These are phyloP conservation scores for Cottus gobio DNA, from an alignment of 2,113 vertebrate genomes.

Conservation along the genomic window DNA sequence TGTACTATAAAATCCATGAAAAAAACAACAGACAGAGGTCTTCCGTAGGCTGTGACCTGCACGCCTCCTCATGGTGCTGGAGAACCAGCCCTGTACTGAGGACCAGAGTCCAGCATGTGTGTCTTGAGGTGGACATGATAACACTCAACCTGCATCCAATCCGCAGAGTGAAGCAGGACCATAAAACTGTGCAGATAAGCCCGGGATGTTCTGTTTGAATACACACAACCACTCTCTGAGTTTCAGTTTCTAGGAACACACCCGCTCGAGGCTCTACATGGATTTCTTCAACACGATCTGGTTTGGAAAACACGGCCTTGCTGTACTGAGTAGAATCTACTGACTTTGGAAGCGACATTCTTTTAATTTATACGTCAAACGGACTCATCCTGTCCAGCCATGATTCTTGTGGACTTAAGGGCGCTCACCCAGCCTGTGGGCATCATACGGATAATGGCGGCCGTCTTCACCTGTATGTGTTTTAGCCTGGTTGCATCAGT, in stretches of 20 bases:
- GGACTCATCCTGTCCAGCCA: conserved; percentile 4
- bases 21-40: neutral
- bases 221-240: neutral
- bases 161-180: conserved; percentile 13
- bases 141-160: conserved; percentile 60
- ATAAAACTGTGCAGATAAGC: conserved; percentile 73
- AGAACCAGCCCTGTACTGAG: conserved; percentile 4
- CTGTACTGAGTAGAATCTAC: neutral
- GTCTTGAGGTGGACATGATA: conserved; percentile 30
- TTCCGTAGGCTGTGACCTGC: conserved; percentile 5
- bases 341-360: neutral
- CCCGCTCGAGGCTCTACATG: conserved; percentile 21
- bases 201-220: conserved; percentile 40
- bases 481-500: conserved; percentile 85
- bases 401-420: conserved; percentile 61
- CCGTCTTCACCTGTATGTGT: conserved; percentile 80
- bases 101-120: conserved; percentile 70
- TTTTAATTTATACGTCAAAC: neutral
- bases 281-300: conserved; percentile 24
- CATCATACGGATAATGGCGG: conserved; percentile 79
- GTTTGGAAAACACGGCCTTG: neutral
- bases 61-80: neutral
- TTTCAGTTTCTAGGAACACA: conserved; percentile 47
- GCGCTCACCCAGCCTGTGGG: conserved; percentile 83
- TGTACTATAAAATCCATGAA: neutral